Evolutionary conservation across 2,113 vertebrate species (phyloP), one percentile per base, ranked within the genome.

Genomic region (Lampris megalopsis): DNA sequence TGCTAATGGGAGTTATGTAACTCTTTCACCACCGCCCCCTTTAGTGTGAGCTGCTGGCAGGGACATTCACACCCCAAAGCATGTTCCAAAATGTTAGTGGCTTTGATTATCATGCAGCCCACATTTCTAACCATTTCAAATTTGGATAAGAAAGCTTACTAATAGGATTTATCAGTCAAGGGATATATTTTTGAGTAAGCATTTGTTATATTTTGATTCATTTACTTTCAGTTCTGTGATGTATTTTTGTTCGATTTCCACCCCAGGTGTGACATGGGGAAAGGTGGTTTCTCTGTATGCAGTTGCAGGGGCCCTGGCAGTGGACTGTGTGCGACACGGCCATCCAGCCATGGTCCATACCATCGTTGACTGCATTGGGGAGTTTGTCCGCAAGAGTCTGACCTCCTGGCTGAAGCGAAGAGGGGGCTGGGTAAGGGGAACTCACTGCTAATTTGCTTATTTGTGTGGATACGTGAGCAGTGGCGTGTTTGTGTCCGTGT

Each of bases 361-460:
- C 62, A 97, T 99, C 0, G 97, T 99, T 0, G 98, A 99, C 91
- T 98, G 97, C 92, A 94, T 99, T 84, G 98, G 98, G 2, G 98
- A 99, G 79, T 98, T 99, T n/a, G 96, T 99, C 24, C 95, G 95
- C 78, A 99, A 98, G 92, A 97, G 94, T 56, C 86, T 99, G 92
- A 95, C 93, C 13, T 80, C 93, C 0, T 99, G 98, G 98, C 91
- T 99, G 63, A 96, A 95, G 70, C 93, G 92, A 79, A 95, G 95
- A 77, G 98, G 98, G 0, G 98, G 98, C 84, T 99, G 98, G 98
- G 98, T 99, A 94, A 97, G 96, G 10, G 24, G 2, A 41, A 8
- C 1, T 11, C 4, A 53, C 7, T 3, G 41, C 2, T 1, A 38
- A 1, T 45, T 40, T 2, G 1, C 5, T 8, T 56, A 58, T 63